These are phyloP conservation scores for Hystrix cristata DNA, from an alignment of 2,113 vertebrate genomes.

Conservation along the genomic window DNA sequence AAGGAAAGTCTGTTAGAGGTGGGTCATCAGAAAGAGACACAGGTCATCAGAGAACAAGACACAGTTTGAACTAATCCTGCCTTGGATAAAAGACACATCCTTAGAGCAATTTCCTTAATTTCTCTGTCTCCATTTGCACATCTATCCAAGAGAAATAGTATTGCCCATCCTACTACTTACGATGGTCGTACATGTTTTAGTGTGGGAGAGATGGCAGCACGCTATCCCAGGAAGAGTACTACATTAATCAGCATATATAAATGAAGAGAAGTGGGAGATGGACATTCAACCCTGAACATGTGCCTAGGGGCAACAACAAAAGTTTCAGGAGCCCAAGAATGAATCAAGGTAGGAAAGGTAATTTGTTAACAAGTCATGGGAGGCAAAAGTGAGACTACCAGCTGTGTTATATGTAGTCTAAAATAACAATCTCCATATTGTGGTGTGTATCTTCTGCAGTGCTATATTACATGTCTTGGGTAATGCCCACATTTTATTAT, in stretches of 20 bases:
- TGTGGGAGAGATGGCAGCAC: neutral
- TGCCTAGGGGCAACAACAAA: rapidly evolving
- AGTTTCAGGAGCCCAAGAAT: neutral
- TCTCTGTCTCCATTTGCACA: neutral
- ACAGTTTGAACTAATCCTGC: neutral
- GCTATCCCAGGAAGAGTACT: neutral
- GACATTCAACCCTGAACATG: neutral
- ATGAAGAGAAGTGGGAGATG: neutral
- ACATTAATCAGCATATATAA: neutral
- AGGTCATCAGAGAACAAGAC: neutral
- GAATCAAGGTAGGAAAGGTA: neutral
- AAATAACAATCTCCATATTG: neutral
- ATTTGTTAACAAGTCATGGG: neutral
- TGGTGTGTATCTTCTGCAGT: neutral
- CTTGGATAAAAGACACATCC: neutral
- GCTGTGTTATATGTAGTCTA: neutral
- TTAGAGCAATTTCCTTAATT: neutral
- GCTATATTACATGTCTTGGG: neutral
- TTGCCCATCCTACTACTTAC: neutral
- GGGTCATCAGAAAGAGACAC: neutral
- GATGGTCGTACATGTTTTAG: neutral
- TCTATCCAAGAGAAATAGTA: neutral
- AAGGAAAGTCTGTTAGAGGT: neutral
- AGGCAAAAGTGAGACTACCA: neutral
- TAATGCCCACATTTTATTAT: neutral